Percentiles rank a stretch among this genome's conserved stretches.
Evolutionary conservation across 2,113 vertebrate genomes (phyloP).

Genomic region (Dolichotis patagonum): DNA sequence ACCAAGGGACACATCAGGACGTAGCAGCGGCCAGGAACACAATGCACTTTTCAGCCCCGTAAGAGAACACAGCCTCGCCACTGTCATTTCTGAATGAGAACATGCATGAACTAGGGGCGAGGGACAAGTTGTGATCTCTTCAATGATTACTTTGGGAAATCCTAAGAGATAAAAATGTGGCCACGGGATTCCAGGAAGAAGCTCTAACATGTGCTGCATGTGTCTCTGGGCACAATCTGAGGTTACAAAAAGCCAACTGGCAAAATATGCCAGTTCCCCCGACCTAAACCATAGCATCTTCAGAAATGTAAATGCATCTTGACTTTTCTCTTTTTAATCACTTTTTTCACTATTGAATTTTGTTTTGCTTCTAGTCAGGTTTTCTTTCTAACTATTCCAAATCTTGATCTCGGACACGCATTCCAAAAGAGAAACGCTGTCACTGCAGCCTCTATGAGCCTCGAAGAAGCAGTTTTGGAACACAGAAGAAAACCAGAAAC

Average conservation of each 20-base stretch:
- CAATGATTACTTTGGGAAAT: not conserved
- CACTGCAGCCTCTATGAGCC: not conserved
- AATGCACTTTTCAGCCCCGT: not conserved
- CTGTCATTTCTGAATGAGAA: not conserved
- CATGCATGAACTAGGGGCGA: not conserved
- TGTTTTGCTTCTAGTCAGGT: not conserved
- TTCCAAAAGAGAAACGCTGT: not conserved
- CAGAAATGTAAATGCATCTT: slow-evolving; percentile 57
- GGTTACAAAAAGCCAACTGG: slow-evolving; percentile 26
- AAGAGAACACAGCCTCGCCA: not conserved
- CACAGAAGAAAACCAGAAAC: not conserved
- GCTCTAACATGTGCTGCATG: not conserved
- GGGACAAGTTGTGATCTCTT: not conserved
- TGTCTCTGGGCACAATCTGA: not conserved
- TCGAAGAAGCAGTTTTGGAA: not conserved
- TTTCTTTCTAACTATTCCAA: not conserved
- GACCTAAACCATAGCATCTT: slow-evolving; percentile 1
- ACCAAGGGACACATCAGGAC: not conserved
- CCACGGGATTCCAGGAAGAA: slow-evolving; percentile 26
- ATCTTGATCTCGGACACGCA: not conserved
- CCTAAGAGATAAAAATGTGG: slow-evolving; percentile 2
- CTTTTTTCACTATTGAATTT: slow-evolving; percentile 14
- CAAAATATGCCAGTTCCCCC: not conserved
- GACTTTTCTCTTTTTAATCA: slow-evolving; percentile 26
- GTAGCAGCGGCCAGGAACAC: not conserved